A percentile compares a stretch with the other conserved stretches of the same genome.
Conservation (phyloP, 2,113 vertebrate genomes). For the Gopherus flavomarginatus region DNA sequence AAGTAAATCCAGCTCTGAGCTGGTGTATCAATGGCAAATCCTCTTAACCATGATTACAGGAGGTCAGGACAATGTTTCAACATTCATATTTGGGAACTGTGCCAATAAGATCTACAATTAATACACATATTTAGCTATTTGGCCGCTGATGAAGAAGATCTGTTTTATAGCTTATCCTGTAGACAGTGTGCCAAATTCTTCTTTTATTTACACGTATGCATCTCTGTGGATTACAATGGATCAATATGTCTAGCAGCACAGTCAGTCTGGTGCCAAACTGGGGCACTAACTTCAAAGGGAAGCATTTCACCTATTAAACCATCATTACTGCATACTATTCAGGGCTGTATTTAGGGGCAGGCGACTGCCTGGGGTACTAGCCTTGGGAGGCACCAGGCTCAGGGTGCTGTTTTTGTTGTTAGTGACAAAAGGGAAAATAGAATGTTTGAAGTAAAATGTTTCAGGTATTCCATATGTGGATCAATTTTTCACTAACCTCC, state of each 20-base stretch:
- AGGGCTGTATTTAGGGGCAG: too few species aligned
- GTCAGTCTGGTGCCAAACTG: slow-evolving; percentile 1
- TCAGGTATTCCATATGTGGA: too few species aligned
- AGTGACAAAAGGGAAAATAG: too few species aligned
- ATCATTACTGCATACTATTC: fast-evolving
- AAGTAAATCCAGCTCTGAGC: slow-evolving; percentile 74
- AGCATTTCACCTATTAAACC: neutral
- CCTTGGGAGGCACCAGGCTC: too few species aligned
- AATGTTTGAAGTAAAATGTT: too few species aligned
- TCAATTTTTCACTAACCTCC: too few species aligned
- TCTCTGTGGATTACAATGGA: neutral
- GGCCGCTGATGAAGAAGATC: slow-evolving; percentile 62
- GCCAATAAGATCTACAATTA: slow-evolving; percentile 80
- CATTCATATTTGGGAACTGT: slow-evolving; percentile 74
- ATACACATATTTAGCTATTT: slow-evolving; percentile 75
- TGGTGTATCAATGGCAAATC: slow-evolving; percentile 79
- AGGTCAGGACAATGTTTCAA: slow-evolving; percentile 78
- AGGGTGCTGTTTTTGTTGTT: too few species aligned
- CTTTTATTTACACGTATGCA: slow-evolving; percentile 13
- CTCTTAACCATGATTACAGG: slow-evolving; percentile 76
- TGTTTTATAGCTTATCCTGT: slow-evolving; percentile 61
- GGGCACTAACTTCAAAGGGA: neutral
- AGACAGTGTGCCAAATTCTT: slow-evolving; percentile 33
- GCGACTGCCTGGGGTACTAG: too few species aligned
- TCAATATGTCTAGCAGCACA: slow-evolving; percentile 46